phyloP scores from a whole-genome alignment of 2,888 invertebrate genomes.

The Spodoptera exigua region DNA sequence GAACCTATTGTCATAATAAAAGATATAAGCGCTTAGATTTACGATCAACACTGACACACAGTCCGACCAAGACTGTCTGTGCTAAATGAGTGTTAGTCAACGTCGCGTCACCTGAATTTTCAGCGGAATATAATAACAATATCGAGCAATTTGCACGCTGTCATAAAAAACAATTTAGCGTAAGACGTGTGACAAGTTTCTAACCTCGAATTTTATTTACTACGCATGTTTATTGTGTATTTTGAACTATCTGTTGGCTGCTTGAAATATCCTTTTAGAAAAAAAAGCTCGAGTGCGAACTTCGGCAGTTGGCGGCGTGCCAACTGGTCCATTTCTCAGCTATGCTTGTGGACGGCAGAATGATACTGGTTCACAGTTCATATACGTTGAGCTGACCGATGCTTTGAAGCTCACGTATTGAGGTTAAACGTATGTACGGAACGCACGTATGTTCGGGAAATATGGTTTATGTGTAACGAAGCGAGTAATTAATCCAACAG shows the following conservation, averaged over 20 bases:
- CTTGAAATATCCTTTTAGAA: slow-evolving; percentile 72
- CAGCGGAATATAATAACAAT: slow-evolving; percentile 71
- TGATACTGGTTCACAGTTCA: slow-evolving; percentile 85
- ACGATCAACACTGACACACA: too few species aligned
- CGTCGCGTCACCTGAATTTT: slow-evolving; percentile 70
- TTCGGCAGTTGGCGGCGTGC: slow-evolving; percentile 74
- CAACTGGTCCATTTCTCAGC: slow-evolving; percentile 84
- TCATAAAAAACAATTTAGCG: slow-evolving; percentile 79
- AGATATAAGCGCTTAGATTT: slow-evolving; percentile 34
- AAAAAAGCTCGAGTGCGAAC: slow-evolving; percentile 68
- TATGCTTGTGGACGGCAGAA: slow-evolving; percentile 73
- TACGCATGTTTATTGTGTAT: slow-evolving; percentile 66
- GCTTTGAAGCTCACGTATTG: slow-evolving; percentile 82
- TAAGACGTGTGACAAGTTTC: slow-evolving; percentile 80
- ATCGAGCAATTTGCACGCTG: slow-evolving; percentile 78
- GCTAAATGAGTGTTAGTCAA: slow-evolving; percentile 61
- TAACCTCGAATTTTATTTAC: slow-evolving; percentile 77
- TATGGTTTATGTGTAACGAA: slow-evolving; percentile 79
- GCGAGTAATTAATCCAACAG: slow-evolving; percentile 81
- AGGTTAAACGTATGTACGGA: slow-evolving; percentile 77
- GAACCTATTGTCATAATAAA: slow-evolving; percentile 44
- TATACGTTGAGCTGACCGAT: slow-evolving; percentile 79
- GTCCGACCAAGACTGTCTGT: slow-evolving; percentile 26
- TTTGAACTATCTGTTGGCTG: slow-evolving; percentile 66
- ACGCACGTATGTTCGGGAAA: slow-evolving; percentile 73